Evolutionary conservation across 2,797 vertebrate species (phyloP).

Genomic region (Molossus alvarezi): DNA sequence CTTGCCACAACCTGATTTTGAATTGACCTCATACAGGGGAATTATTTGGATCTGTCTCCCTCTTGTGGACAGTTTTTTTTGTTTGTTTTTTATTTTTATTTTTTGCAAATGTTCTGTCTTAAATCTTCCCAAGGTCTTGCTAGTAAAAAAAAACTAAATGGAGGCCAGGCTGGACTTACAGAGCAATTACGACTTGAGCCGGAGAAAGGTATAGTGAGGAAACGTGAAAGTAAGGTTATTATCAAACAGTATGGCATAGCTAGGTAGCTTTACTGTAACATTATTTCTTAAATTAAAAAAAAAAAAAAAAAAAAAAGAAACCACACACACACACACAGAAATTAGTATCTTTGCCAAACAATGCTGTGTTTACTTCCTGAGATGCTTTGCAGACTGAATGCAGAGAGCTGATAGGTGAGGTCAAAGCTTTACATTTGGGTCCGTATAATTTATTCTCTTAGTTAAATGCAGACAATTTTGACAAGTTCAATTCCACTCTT

Average conservation of each 20-base stretch:
- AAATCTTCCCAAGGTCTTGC: not conserved
- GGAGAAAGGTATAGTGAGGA: not conserved
- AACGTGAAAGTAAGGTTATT: not conserved
- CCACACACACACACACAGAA: not conserved
- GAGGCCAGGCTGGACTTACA: conserved; percentile 16
- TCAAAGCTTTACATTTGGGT: not conserved
- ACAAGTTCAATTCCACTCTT: conserved; percentile 25
- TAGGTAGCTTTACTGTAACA: not conserved
- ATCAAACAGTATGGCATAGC: not conserved
- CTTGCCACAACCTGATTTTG: conserved; percentile 73
- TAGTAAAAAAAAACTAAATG: not conserved
- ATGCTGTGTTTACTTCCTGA: not conserved
- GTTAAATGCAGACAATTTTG: conserved; percentile 49
- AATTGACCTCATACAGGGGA: conserved; percentile 83
- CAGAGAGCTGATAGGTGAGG: not conserved
- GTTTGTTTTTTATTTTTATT: not conserved
- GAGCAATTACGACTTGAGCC: not conserved
- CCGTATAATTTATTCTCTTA: not conserved
- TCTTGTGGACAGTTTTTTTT: conserved; percentile 90
- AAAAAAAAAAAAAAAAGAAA: too few relatives aligned
- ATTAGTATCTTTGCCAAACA: conserved; percentile 14
- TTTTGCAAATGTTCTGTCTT: conserved; percentile 16
- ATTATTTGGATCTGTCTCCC: conserved; percentile 93
- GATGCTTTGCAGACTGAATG: not conserved
- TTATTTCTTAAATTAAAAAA: conserved; percentile 3